These are phyloP conservation scores for Clytia hemisphaerica DNA, from an alignment of 30 jellyfish, hydroid and myxozoan species.

Conservation along the genomic window DNA sequence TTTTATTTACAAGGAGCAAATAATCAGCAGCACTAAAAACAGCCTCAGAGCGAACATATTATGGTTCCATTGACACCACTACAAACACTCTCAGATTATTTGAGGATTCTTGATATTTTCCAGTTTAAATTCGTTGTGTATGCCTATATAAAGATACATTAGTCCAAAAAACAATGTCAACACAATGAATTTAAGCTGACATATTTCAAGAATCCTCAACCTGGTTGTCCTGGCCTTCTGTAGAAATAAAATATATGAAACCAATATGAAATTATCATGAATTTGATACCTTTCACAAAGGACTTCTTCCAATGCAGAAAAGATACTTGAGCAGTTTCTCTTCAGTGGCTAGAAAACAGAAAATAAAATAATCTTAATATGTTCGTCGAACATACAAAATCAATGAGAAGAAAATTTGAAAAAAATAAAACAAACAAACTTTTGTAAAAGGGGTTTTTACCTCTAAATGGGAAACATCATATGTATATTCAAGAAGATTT, in stretches of 20 bases:
- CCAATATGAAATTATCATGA: too few species aligned
- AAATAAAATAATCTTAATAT: neutral
- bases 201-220: too few species aligned
- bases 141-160: too few species aligned
- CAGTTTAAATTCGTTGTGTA: too few species aligned
- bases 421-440: neutral
- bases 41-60: too few species aligned
- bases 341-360: slow-evolving; percentile 43
- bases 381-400: neutral
- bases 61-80: too few species aligned
- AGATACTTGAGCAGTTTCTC: slow-evolving; percentile 65
- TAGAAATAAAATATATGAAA: neutral
- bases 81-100: too few species aligned
- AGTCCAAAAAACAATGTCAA: neutral
- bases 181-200: too few species aligned
- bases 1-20: too few species aligned
- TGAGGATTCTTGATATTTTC: too few species aligned
- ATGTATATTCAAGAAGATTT: slow-evolving; percentile 46
- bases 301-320: slow-evolving; percentile 85
- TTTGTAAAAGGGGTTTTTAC: slow-evolving; percentile 23
- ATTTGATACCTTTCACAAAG: slow-evolving; percentile 60
- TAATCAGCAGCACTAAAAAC: neutral
- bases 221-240: neutral
- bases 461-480: slow-evolving; percentile 77
- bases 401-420: neutral